Evolutionary conservation across 2,797 vertebrate species (phyloP).

Genomic region (Helostoma temminkii): DNA sequence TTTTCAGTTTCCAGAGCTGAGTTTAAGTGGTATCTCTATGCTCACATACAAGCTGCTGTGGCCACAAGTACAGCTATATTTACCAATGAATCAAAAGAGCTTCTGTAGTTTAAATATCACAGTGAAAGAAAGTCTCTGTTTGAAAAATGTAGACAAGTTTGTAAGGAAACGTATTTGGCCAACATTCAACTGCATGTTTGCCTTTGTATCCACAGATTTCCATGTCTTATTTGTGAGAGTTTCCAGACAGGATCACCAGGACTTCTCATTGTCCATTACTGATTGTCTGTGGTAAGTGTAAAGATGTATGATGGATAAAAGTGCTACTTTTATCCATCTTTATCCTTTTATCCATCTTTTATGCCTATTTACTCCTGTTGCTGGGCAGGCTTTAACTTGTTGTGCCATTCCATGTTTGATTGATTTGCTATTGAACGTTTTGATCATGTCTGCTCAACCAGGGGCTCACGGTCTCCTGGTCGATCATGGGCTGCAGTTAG

Average conservation of each 20-base stretch:
- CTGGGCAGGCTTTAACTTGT: neutral
- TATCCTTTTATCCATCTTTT: neutral
- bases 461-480: conserved; percentile 5
- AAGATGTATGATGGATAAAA: neutral
- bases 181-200: conserved; percentile 39
- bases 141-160: conserved; percentile 32
- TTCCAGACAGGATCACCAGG: conserved; percentile 63
- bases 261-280: conserved; percentile 49
- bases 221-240: conserved; percentile 76
- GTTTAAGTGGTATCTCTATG: conserved; percentile 53
- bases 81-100: conserved; percentile 66
- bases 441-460: conserved; percentile 11
- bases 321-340: neutral
- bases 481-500: neutral
- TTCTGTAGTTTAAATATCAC: conserved; percentile 54
- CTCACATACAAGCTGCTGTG: conserved; percentile 57
- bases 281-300: conserved; percentile 72
- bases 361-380: conserved; percentile 17
- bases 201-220: conserved; percentile 76
- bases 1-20: conserved; percentile 45
- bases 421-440: conserved; percentile 31
- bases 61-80: conserved; percentile 68
- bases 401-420: conserved; percentile 36
- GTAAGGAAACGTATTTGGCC: conserved; percentile 29
- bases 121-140: conserved; percentile 50